Evolutionary conservation across 2,113 vertebrate species (phyloP).

Genomic region (Camarhynchus parvulus): DNA sequence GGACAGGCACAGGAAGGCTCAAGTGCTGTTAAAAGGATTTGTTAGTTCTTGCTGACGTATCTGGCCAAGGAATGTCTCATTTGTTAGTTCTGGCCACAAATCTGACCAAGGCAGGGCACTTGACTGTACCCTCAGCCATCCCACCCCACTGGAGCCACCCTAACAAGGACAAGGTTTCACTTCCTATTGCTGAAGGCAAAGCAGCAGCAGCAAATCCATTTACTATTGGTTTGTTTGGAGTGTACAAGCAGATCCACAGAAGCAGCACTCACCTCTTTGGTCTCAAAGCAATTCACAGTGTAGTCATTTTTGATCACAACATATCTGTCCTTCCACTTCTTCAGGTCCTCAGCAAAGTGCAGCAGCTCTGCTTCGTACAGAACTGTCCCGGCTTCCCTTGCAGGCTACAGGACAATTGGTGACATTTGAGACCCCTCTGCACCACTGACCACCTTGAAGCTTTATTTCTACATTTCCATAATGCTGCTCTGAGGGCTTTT

Average conservation of each 20-base stretch:
- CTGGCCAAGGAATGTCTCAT: not conserved
- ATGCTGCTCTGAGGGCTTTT: not conserved
- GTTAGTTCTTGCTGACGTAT: not conserved
- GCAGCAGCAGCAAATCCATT: not conserved
- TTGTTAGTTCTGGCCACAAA: not conserved
- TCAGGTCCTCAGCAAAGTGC: slow-evolving; percentile 82
- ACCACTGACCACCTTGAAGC: not conserved
- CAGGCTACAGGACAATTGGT: slow-evolving; percentile 67
- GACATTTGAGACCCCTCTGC: not conserved
- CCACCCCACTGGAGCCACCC: not conserved
- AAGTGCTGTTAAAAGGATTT: not conserved
- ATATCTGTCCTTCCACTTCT: slow-evolving; percentile 90
- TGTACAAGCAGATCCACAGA: rapidly evolving
- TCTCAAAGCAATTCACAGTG: slow-evolving; percentile 87
- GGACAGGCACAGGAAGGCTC: not conserved
- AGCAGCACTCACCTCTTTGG: slow-evolving; percentile 80
- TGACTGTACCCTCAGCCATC: not conserved
- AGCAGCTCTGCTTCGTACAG: slow-evolving; percentile 82
- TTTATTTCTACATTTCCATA: not conserved
- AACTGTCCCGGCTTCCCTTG: slow-evolving; percentile 54
- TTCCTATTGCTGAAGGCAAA: not conserved
- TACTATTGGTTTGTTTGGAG: not conserved
- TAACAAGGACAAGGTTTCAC: rapidly evolving
- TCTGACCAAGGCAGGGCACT: not conserved
- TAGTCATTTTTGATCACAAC: slow-evolving; percentile 86